phyloP scores from a whole-genome alignment of 2,113 vertebrate species.

The Pelvicachromis taeniatus region DNA sequence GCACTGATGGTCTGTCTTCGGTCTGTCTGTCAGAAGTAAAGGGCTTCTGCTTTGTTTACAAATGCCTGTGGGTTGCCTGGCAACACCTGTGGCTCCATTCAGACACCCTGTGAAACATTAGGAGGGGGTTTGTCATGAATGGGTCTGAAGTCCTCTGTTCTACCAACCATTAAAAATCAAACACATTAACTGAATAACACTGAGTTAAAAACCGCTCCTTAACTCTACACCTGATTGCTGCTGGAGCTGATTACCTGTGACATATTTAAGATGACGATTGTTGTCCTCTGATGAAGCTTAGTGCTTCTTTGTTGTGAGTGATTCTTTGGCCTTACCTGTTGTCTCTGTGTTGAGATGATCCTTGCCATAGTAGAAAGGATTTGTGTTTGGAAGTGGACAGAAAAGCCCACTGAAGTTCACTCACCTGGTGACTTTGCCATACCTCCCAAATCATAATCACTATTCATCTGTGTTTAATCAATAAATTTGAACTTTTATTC shows the following conservation, averaged over 20 bases:
- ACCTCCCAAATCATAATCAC: background rate
- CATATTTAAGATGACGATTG: background rate
- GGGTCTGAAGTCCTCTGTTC: background rate
- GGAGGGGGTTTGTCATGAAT: background rate
- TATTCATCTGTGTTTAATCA: background rate
- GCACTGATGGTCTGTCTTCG: background rate
- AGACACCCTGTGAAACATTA: background rate
- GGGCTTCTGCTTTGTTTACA: background rate
- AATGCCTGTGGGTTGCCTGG: constrained; percentile 42
- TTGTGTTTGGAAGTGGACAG: background rate
- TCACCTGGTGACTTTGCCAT: background rate
- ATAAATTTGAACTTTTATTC: background rate
- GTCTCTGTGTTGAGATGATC: background rate
- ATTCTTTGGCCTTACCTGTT: background rate
- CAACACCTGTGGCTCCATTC: constrained; percentile 19
- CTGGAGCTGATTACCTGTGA: no score
- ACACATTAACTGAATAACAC: background rate
- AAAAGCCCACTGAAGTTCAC: background rate
- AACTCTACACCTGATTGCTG: no score
- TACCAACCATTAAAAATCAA: background rate
- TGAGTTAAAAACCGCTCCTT: no score
- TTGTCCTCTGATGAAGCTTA: background rate
- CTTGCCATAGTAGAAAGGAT: background rate
- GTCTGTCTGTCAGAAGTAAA: background rate
- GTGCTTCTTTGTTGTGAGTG: background rate